A percentile compares a stretch with the other conserved stretches of the same genome.
These are phyloP conservation scores for Thunnus maccoyii DNA, from an alignment of 2,113 vertebrate genomes.

Conservation along the genomic window DNA sequence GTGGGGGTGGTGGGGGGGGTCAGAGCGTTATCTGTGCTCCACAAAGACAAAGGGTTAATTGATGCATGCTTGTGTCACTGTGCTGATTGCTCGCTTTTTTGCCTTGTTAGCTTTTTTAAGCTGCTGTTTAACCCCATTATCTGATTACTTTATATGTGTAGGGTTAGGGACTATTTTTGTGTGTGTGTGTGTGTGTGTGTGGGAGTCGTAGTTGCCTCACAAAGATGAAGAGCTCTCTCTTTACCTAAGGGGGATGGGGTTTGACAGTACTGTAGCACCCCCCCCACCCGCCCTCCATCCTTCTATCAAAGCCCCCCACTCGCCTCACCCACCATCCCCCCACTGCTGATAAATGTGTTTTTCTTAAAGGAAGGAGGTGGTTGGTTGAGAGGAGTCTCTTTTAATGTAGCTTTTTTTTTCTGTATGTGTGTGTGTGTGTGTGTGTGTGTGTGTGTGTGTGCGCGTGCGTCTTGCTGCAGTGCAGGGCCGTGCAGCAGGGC, in stretches of 20 bases:
- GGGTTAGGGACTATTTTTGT: slow-evolving; percentile 20
- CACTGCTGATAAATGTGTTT: slow-evolving; percentile 81
- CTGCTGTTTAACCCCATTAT: slow-evolving; percentile 68
- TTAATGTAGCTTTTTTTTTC: slow-evolving; percentile 70
- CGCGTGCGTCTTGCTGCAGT: slow-evolving; percentile 50
- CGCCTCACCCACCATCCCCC: slow-evolving; percentile 35
- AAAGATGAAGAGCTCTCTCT: slow-evolving; percentile 73
- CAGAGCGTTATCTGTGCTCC: slow-evolving; percentile 52
- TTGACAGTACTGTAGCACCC: slow-evolving; percentile 72
- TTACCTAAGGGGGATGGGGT: slow-evolving; percentile 70
- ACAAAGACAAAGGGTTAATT: slow-evolving; percentile 65
- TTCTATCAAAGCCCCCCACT: slow-evolving; percentile 33
- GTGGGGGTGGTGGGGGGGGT: background rate
- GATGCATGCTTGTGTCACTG: slow-evolving; percentile 61
- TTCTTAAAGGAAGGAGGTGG: slow-evolving; percentile 75
- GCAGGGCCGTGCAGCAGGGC: slow-evolving; percentile 63
- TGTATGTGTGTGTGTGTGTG: slow-evolving; percentile 32
- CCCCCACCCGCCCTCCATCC: slow-evolving; percentile 42
- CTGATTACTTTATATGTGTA: slow-evolving; percentile 54
- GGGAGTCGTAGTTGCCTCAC: slow-evolving; percentile 47
- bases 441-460: slow-evolving; percentile 28
- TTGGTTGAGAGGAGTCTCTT: slow-evolving; percentile 72
- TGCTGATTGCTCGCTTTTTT: slow-evolving; percentile 58
- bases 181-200: slow-evolving; percentile 1
- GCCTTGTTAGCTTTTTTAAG: slow-evolving; percentile 57